Evolutionary conservation across 1,140 invertebrate genomes (phyloP).

Genomic region (Magallana ariakensis): DNA sequence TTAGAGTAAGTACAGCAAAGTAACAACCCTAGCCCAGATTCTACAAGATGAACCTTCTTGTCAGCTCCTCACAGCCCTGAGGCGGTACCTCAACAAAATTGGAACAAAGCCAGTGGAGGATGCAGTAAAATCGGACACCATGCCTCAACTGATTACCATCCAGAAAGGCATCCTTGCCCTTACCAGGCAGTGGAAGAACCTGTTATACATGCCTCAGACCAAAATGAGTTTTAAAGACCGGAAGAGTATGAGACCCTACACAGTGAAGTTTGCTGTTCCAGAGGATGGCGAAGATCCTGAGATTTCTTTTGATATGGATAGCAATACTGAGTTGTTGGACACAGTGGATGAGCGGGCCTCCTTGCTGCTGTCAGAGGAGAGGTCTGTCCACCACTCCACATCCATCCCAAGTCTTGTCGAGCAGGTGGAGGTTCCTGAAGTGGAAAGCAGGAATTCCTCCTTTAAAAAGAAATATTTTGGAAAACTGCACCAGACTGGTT

Average conservation of each 20-base stretch:
- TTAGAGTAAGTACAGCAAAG: slow-evolving; percentile 93
- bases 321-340: slow-evolving; percentile 83
- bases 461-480: slow-evolving; percentile 53
- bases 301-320: slow-evolving; percentile 42
- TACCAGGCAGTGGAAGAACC: slow-evolving; percentile 97
- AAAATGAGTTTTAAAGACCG: slow-evolving; percentile 84
- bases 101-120: slow-evolving; percentile 88
- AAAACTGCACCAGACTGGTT: slow-evolving; percentile 29
- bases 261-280: slow-evolving; percentile 92
- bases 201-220: slow-evolving; percentile 94
- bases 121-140: slow-evolving; percentile 89
- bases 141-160: slow-evolving; percentile 93
- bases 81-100: slow-evolving; percentile 90
- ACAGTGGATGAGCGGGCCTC: slow-evolving; percentile 92
- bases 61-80: slow-evolving; percentile 93
- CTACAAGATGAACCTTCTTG: slow-evolving; percentile 97
- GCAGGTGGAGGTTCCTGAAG: slow-evolving; percentile 51
- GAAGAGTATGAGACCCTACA: slow-evolving; percentile 89
- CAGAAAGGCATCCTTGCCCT: slow-evolving; percentile 94
- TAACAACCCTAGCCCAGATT: slow-evolving; percentile 93
- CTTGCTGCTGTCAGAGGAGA: slow-evolving; percentile 85
- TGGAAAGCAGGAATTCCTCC: slow-evolving; percentile 57
- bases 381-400: slow-evolving; percentile 71
- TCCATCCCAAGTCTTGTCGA: slow-evolving; percentile 67
- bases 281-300: slow-evolving; percentile 78